Evolutionary conservation across 2,888 invertebrate species (phyloP).

Genomic region (Drosophila tanythrix): DNA sequence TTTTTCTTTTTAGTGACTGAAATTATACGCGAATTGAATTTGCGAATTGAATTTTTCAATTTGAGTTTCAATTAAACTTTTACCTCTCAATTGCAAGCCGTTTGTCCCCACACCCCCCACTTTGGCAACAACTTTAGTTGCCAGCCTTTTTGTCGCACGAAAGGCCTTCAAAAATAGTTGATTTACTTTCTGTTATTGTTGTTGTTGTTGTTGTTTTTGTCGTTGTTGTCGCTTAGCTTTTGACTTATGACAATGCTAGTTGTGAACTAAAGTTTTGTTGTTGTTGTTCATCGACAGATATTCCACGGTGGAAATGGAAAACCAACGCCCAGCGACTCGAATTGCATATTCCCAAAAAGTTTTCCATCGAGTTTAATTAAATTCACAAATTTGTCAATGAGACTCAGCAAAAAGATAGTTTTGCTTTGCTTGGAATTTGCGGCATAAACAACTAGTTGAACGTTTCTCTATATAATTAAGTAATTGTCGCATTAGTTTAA

Average conservation of each 20-base stretch:
- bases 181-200: slow-evolving; percentile 1
- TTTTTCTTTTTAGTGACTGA: slow-evolving; percentile 12
- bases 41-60: slow-evolving; percentile 30
- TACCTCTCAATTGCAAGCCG: slow-evolving; percentile 54
- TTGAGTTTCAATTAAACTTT: slow-evolving; percentile 77
- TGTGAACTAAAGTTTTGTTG: slow-evolving; percentile 20
- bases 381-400: slow-evolving; percentile 8
- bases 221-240: slow-evolving; percentile 3
- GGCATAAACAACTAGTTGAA: background rate
- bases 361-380: slow-evolving; percentile 5
- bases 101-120: slow-evolving; percentile 7
- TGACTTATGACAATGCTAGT: slow-evolving; percentile 38
- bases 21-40: slow-evolving; percentile 44
- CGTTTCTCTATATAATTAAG: slow-evolving; percentile 6
- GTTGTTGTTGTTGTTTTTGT: background rate
- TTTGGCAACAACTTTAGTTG: slow-evolving; percentile 5
- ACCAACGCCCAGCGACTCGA: background rate
- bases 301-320: background rate
- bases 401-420: background rate
- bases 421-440: background rate
- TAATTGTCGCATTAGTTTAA: slow-evolving; percentile 8
- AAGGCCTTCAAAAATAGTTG: slow-evolving; percentile 31
- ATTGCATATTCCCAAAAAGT: slow-evolving; percentile 5
- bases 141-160: slow-evolving; percentile 40
- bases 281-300: slow-evolving; percentile 11